Evolutionary conservation across 2,113 vertebrate species (phyloP).

Genomic region (Dryoscopus gambensis): DNA sequence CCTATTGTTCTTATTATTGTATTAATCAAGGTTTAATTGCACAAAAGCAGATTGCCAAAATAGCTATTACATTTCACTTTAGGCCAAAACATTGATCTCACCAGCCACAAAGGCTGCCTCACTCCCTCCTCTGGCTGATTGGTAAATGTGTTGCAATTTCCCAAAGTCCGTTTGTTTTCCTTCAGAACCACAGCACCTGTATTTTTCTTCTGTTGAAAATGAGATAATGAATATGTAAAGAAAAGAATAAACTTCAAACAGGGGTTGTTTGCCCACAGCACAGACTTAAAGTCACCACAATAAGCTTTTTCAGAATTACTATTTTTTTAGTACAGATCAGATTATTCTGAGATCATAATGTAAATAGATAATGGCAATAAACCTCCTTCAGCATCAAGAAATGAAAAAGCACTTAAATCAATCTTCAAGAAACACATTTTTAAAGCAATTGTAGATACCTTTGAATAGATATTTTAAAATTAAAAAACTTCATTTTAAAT

Average conservation of each 20-base stretch:
- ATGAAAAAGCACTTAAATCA: neutral
- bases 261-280: neutral
- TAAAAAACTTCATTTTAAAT: neutral
- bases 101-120: neutral
- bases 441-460: neutral
- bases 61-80: neutral
- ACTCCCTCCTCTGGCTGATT: constrained; percentile 12
- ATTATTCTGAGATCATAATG: neutral
- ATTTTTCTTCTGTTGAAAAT: neutral
- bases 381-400: neutral
- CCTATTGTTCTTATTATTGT: neutral
- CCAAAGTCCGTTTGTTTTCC: neutral
- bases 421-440: neutral
- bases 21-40: constrained; percentile 11
- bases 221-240: neutral
- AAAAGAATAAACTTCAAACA: neutral
- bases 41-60: neutral
- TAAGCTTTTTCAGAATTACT: neutral
- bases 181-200: neutral
- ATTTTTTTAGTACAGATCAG: neutral
- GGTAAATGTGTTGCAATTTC: neutral
- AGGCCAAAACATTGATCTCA: neutral
- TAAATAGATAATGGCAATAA: neutral
- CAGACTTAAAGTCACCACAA: neutral
- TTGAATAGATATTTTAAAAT: neutral